These are phyloP conservation scores for Montipora capricornis DNA, from an alignment of 64 coral and sea anemone genomes.

Conservation along the genomic window DNA sequence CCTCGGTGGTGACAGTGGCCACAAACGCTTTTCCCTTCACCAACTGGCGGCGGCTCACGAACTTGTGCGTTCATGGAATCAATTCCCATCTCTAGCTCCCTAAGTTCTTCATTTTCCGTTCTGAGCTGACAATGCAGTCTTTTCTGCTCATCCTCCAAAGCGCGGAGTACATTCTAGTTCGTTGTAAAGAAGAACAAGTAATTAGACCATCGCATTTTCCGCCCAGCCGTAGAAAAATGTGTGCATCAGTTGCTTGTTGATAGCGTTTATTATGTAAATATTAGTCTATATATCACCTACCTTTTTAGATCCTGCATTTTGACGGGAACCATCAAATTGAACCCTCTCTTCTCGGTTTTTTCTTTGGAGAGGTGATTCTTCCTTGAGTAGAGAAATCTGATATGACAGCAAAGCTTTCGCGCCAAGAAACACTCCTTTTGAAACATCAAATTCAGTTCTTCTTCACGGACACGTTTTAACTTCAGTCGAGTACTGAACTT, in stretches of 20 bases:
- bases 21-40: too few relatives aligned
- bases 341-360: background rate
- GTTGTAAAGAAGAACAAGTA: background rate
- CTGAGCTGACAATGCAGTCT: conserved; percentile 9
- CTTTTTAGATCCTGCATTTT: conserved; percentile 10
- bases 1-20: too few relatives aligned
- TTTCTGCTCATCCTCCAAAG: conserved; percentile 35
- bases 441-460: conserved; percentile 28
- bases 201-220: background rate
- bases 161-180: background rate
- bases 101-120: conserved; percentile 30
- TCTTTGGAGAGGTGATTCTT: conserved; percentile 1
- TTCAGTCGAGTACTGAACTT: background rate
- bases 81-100: conserved; percentile 49
- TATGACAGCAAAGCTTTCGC: conserved; percentile 31
- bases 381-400: background rate
- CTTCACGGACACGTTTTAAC: background rate
- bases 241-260: background rate
- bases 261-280: background rate
- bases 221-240: background rate
- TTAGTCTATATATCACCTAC: background rate
- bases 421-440: background rate
- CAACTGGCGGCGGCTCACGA: too few relatives aligned
- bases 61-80: conserved; percentile 45
- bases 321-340: too few relatives aligned